Conservation (phyloP, 2,888 invertebrate genomes). For the Pterobdella sp. region DNA sequence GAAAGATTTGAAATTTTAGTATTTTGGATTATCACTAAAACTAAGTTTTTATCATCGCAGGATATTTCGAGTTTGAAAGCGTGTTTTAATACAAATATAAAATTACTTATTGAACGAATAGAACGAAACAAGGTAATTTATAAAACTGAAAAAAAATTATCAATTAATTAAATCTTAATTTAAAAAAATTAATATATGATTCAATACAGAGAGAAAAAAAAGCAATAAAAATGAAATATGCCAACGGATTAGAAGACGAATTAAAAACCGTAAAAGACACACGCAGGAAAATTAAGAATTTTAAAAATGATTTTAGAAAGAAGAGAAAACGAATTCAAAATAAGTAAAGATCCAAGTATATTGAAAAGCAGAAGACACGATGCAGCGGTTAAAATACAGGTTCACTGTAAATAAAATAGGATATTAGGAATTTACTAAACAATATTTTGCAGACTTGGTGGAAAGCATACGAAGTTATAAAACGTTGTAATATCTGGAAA, state of each 20-base stretch:
- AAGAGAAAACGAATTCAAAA: neutral
- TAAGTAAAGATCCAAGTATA: neutral
- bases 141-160: too few relatives aligned
- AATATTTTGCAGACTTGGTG: too few relatives aligned
- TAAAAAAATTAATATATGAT: neutral
- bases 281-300: neutral
- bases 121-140: too few relatives aligned
- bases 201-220: neutral
- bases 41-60: too few relatives aligned
- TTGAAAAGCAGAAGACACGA: neutral
- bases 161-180: too few relatives aligned
- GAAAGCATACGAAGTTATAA: neutral
- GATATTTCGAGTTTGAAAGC: too few relatives aligned
- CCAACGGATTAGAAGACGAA: neutral
- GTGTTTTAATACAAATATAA: too few relatives aligned
- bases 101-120: too few relatives aligned
- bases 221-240: neutral
- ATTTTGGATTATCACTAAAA: too few relatives aligned
- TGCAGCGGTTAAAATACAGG: conserved; percentile 1
- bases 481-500: neutral
- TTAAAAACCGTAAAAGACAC: neutral
- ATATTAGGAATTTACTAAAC: too few relatives aligned
- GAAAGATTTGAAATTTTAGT: too few relatives aligned
- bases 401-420: too few relatives aligned
- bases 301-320: neutral